Base-by-base conservation (phyloP, 2,113 vertebrate genomes). In the Leucosticte australis region DNA sequence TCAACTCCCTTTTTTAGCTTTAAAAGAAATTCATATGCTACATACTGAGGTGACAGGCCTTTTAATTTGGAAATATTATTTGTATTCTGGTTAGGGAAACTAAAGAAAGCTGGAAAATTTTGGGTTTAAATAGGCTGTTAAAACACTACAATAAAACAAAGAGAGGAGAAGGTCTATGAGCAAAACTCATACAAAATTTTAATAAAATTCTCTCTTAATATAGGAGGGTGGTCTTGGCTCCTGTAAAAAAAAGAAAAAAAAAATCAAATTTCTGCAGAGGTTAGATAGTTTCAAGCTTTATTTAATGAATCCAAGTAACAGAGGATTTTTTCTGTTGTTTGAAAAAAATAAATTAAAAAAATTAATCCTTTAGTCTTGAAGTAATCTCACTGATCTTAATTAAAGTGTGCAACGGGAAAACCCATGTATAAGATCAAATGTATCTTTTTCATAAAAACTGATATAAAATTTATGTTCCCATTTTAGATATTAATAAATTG, bases 221-320 rank as follows among this genome's bases (percentile, higher is more conserved):
- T 3, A 57, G 0, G 6, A 60, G 13, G 3, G 9, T 67, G 7
- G 10, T 21, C 27, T 60, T 65, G 13, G 6, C 3, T 70, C 1
- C 21, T 23, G 5, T 6, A 9, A 26, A 26, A 53, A 33, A 31
- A 53, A 15, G 18, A 5, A 21, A 2, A 9, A 42, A 17, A 1
- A 11, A 42, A 18, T 1, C 0, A 4, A 17, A 35, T 31, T 68
- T 89, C 5, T 77, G 20, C 30, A 47, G 9, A 42, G 5, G 8
- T 57, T 9, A 47, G 4, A 26, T 10, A 19, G 3, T 39, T 86
- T 62, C 13, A 79, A 44, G 13, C 2, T 90, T 67, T 70, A 30
- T 65, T 44, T 57, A 70, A 82, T 50, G 8, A 44, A 2, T 14
- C 13, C 4, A 39, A 10, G 41, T 50, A 82, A 37, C 3, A 79